Conservation (phyloP, 37 sponge, comb jelly and placozoan species). For the Cliona cf. orientalis region DNA sequence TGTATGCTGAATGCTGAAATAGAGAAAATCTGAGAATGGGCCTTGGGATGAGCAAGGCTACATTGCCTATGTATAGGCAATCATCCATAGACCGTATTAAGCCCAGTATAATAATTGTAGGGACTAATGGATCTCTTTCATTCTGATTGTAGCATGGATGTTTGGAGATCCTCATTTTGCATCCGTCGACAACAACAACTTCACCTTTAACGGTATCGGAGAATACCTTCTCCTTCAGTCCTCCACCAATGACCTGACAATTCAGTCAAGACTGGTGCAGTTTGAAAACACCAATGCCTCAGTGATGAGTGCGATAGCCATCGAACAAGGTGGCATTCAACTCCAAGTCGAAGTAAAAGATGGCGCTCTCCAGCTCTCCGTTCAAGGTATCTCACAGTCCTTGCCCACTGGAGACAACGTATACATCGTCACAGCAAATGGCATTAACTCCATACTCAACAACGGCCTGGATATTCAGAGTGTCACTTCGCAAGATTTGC, state of each 20-base stretch:
- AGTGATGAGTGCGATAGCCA: conserved; percentile 33
- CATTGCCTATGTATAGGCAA: too few relatives aligned
- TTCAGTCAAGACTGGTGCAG: conserved; percentile 39
- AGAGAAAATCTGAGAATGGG: too few relatives aligned
- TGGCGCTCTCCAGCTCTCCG: neutral
- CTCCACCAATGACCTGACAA: conserved; percentile 16
- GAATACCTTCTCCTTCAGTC: conserved; percentile 58
- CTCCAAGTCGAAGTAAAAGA: conserved; percentile 1
- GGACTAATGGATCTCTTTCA: too few relatives aligned
- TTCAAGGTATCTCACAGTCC: neutral
- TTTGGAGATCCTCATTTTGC: conserved; percentile 77
- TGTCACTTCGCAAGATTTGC: neutral
- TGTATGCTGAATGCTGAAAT: too few relatives aligned
- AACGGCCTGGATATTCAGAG: neutral
- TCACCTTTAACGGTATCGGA: conserved; percentile 76
- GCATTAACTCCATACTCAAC: neutral
- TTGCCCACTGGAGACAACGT: neutral
- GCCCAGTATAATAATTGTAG: neutral
- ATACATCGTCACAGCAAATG: neutral
- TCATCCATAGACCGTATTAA: neutral
- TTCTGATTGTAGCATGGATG: conserved; percentile 16
- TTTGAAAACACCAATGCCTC: conserved; percentile 20
- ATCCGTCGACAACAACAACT: conserved; percentile 53
- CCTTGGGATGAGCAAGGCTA: too few relatives aligned
- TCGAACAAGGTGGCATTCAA: conserved; percentile 26